Percentiles rank a stretch among this genome's conserved stretches.
Conservation (phyloP, 2,797 vertebrate genomes). For the Lepidocolaptes lacrymiger region DNA sequence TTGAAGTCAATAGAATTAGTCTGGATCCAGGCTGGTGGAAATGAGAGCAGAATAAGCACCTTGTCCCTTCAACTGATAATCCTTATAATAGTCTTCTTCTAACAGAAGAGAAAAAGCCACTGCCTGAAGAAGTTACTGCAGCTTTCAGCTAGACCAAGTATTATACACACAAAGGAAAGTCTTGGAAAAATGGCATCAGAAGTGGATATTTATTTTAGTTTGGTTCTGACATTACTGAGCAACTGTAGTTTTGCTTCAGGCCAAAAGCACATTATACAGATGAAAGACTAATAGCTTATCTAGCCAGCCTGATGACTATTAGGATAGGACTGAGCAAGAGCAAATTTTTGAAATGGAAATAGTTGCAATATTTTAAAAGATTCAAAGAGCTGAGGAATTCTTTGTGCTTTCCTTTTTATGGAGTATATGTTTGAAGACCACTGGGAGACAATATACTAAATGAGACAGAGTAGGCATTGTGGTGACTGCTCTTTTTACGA, state of each 20-base stretch:
- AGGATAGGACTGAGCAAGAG: neutral
- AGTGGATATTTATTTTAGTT: conserved; percentile 14
- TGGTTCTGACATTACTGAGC: neutral
- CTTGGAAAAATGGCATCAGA: neutral
- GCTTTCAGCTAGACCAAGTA: neutral
- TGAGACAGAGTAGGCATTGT: neutral
- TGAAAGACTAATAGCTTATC: conserved; percentile 46
- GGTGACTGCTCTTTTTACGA: neutral
- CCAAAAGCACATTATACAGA: conserved; percentile 4
- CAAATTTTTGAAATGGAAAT: neutral
- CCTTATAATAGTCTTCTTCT: conserved; percentile 1
- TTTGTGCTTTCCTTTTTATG: neutral
- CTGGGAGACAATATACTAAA: neutral
- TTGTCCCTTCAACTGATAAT: neutral
- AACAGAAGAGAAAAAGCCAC: conserved; percentile 4
- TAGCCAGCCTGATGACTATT: neutral
- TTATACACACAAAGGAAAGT: neutral
- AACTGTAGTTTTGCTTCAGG: conserved; percentile 30
- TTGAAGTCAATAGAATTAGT: conserved; percentile 41
- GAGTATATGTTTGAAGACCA: neutral
- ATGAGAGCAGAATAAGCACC: neutral
- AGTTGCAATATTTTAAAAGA: neutral
- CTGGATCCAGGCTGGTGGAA: neutral
- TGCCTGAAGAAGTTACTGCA: neutral
- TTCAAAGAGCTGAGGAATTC: neutral